Evolutionary conservation across 2,888 invertebrate species (phyloP), one percentile per base, ranked within the genome.

Genomic region (Strigamia maritima): DNA sequence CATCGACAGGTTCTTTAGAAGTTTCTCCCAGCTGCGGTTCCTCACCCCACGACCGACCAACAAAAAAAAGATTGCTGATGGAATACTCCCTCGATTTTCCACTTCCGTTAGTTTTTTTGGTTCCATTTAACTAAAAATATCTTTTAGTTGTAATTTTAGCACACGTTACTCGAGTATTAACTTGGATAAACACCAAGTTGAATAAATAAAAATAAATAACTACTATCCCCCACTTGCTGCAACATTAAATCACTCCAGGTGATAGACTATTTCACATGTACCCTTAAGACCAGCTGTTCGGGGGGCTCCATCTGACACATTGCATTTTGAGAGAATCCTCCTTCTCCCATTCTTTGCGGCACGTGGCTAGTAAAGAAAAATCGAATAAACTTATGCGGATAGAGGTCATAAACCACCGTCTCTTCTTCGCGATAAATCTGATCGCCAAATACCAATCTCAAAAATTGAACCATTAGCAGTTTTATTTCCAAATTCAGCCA

Each of bases 1-100:
- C 70, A 70, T 70, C 70, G n/a, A n/a, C n/a, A 70, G 12, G 26
- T 14, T 26, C 70, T n/a, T 70, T 70, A 26, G n/a, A 28, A 70
- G 28, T 8, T 22, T 19, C 19, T 1, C 54, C 54, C 54, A 70
- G 70, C 54, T 54, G 70, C 70, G 70, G 28, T n/a, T 70, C 70
- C 2, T 28, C 70, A 22, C 60, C 28, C 70, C 28, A 26, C 4
- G 26, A 28, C 14, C 70, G 28, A 70, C 26, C 14, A 26, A 26
- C 26, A 70, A 26, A 28, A 14, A 70, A 12, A 49, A 49, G 19
- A 49, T 19, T 19, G 49, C 16, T 19, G 4, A 49, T 28, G 70
- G 28, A 70, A 70, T 12, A 26, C 26, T 54, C 54, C 54, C 54
- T 22, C 54, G 22, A n/a, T 19, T 54, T 19, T 54, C 19, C 54